Evolutionary conservation across 2,797 vertebrate species (phyloP), one percentile per base, ranked within the genome.

Genomic region (Naso thynnoides): DNA sequence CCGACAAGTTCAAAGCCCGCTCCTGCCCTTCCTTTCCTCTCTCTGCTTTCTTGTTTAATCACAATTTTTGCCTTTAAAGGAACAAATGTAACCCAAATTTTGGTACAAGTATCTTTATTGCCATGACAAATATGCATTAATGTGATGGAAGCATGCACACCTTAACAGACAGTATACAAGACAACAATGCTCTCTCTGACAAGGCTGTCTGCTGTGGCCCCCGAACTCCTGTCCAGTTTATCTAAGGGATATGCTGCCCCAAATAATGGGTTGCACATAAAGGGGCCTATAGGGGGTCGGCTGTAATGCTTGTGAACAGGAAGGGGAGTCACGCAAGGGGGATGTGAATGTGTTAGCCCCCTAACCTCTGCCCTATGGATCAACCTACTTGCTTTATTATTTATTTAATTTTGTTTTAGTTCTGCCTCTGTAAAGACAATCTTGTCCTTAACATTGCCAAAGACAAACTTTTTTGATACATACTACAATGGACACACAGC

Each of bases 271-370:
- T n/a, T 33, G 53, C 42, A 76, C 65, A 87, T 73, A 82, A 85
- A 81, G 65, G 70, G 71, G 47, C 67, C 71, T 58, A 56, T 48
- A 54, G 55, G 83, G 79, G 78, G 64, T 54, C 44, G 3, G 27
- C n/a, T 59, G 27, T 31, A 52, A 66, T 68, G 73, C 71, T 72
- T 83, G 66, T 80, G 79, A 85, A 86, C 45, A 14, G 75, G 71
- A 70, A 81, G 76, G 58, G 52, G 50, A 86, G 86, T 93, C 88
- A 89, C 81, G 85, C 86, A 50, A 91, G 3, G 47, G 74, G 61
- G 49, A 63, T 14, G 60, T 57, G 38, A 73, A 74, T 66, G 49
- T 84, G 68, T 76, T 24, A 82, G 64, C 58, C 29, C 38, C 0
- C 33, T 11, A 36, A 8, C 1, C 13, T 19, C 26, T 1, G 6